phyloP scores from a whole-genome alignment of 2,888 invertebrate genomes.

The Caprella mutica region DNA sequence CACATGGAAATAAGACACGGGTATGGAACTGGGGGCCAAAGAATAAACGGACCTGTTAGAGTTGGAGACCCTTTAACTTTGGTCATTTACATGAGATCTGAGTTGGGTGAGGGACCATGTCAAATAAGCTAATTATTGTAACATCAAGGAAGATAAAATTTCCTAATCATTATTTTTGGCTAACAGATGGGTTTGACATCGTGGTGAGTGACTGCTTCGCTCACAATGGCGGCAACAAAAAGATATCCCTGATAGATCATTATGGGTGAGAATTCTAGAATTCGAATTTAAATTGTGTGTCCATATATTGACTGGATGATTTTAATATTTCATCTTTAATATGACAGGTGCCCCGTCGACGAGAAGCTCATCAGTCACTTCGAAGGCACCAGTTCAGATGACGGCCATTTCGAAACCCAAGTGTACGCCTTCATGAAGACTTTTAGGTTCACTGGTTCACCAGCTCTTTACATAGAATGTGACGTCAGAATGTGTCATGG shows the following conservation, averaged over 20 bases:
- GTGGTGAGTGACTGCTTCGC: slow-evolving; percentile 89
- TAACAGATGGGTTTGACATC: slow-evolving; percentile 79
- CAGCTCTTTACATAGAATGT: slow-evolving; percentile 85
- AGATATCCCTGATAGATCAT: slow-evolving; percentile 82
- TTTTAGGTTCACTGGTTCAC: slow-evolving; percentile 83
- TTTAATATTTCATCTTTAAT: slow-evolving; percentile 21
- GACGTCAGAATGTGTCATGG: slow-evolving; percentile 93
- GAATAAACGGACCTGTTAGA: slow-evolving; percentile 76
- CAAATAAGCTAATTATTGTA: not conserved
- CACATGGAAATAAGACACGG: slow-evolving; percentile 92
- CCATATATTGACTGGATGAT: not conserved
- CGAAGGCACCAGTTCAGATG: slow-evolving; percentile 83
- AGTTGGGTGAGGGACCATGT: slow-evolving; percentile 61
- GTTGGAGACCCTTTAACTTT: slow-evolving; percentile 85
- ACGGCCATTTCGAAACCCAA: slow-evolving; percentile 81
- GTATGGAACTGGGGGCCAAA: slow-evolving; percentile 71
- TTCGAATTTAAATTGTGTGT: slow-evolving; percentile 10
- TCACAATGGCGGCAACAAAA: slow-evolving; percentile 83
- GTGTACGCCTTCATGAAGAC: slow-evolving; percentile 93
- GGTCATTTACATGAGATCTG: slow-evolving; percentile 86
- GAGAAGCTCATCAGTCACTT: slow-evolving; percentile 84
- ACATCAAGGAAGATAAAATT: not conserved
- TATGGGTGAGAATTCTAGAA: slow-evolving; percentile 53
- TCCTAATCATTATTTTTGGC: not conserved
- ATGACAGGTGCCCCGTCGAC: slow-evolving; percentile 69